phyloP scores from a whole-genome alignment of 2,888 invertebrate species.

The Dynastes maya region DNA sequence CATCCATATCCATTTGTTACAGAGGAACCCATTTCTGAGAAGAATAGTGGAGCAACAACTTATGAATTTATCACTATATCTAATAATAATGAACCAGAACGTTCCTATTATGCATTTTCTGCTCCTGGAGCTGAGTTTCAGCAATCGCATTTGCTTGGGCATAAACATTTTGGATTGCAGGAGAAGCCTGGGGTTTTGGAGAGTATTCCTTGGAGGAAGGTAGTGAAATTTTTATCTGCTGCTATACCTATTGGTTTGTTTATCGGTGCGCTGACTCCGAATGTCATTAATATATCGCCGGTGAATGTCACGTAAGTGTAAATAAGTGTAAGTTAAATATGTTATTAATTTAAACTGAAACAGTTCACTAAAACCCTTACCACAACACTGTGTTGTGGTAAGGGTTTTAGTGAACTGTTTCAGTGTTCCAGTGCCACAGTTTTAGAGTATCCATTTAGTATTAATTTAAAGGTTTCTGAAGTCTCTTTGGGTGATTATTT shows the following conservation, averaged over 20 bases:
- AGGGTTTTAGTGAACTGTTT: no score
- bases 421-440: no score
- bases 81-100: background rate
- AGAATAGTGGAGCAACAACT: conserved; percentile 9
- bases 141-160: conserved; percentile 4
- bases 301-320: conserved; percentile 65
- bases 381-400: no score
- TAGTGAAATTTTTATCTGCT: conserved; percentile 78
- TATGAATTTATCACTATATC: conserved; percentile 28
- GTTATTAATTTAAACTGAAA: background rate
- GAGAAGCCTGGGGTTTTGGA: conserved; percentile 38
- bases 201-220: conserved; percentile 75
- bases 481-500: no score
- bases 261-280: conserved; percentile 81
- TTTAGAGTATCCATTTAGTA: no score
- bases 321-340: conserved; percentile 58
- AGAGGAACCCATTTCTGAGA: conserved; percentile 2
- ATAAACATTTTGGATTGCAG: conserved; percentile 44
- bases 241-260: conserved; percentile 82
- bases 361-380: no score
- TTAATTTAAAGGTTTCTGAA: background rate
- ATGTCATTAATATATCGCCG: conserved; percentile 75
- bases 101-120: conserved; percentile 40
- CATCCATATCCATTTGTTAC: conserved; percentile 62
- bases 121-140: conserved; percentile 28